Conservation (phyloP, 2,113 vertebrate species). For the Mirounga angustirostris region DNA sequence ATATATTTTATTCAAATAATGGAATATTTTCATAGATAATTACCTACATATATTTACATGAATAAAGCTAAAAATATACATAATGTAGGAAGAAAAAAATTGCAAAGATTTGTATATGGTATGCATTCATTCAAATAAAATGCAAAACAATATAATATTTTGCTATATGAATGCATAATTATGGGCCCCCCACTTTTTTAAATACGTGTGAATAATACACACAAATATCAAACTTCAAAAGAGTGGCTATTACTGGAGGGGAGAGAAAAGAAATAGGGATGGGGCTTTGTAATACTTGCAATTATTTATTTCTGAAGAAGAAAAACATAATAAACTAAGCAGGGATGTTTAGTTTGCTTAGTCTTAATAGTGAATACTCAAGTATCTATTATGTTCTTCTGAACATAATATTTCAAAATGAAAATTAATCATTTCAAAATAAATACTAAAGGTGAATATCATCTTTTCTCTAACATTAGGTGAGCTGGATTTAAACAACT, state of each 20-base stretch:
- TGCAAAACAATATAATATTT: background rate
- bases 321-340: background rate
- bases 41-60: background rate
- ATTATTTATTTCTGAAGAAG: conserved; percentile 8
- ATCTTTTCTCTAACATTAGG: background rate
- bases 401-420: conserved; percentile 15
- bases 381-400: background rate
- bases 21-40: background rate
- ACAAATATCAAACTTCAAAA: background rate
- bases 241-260: background rate
- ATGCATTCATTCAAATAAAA: background rate
- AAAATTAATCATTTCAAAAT: background rate
- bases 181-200: background rate
- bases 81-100: background rate
- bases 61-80: background rate
- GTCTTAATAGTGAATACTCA: background rate
- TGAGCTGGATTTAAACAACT: background rate
- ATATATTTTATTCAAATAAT: conserved; percentile 24
- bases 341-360: background rate
- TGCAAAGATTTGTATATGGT: background rate
- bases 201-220: background rate
- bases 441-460: background rate
- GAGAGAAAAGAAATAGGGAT: fast-evolving
- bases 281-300: background rate
- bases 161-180: background rate